Base-by-base conservation (phyloP, 2,113 vertebrate genomes). In the Oxyura jamaicensis region DNA sequence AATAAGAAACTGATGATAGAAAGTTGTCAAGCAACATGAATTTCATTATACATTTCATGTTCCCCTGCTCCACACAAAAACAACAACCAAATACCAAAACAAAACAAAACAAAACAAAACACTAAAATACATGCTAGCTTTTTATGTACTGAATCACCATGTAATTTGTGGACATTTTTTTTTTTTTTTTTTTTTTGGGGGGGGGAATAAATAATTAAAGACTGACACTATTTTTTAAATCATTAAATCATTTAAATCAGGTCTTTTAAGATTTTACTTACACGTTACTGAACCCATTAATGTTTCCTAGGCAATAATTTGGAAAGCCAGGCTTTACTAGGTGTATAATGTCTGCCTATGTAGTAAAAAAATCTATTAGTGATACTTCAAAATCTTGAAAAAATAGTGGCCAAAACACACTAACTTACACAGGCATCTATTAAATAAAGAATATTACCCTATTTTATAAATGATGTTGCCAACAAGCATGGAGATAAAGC, bases 1-100 rank as follows among this genome's bases (percentile, higher is more conserved):
- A 97, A 96, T 95, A 96, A 78, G 74, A 98, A 98, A 95, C 73
- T 88, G 87, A 96, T 96, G 94, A 97, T 96, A 97, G 96, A 97
- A 95, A 26, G 89, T 96, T 89, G 71, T 89, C 91, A 94, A 97
- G 96, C 56, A 93, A 96, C 97, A 87, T 86, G 9, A 87, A 50
- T n/a, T 79, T 79, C 71, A 36, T 29, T 82, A 39, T 17, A n/a
- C 83, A 88, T 91, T 96, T 95, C 91, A 87, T 83, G 69, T 93
- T 86, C 78, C 26, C 12, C 3, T 7, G 12, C 19, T 6, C 41
- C 13, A 11, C 6, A 2, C 4, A 63, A 44, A 25, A 46, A 8
- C 17, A 46, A 46, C 19, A 46, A 46, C 15, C 7, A 44, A 46
- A 46, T 46, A 46, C 15, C 13, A 42, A 16, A 46, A 46, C 8